phyloP scores from a whole-genome alignment of 2,888 invertebrate species.

The Volucella bombylans region DNA sequence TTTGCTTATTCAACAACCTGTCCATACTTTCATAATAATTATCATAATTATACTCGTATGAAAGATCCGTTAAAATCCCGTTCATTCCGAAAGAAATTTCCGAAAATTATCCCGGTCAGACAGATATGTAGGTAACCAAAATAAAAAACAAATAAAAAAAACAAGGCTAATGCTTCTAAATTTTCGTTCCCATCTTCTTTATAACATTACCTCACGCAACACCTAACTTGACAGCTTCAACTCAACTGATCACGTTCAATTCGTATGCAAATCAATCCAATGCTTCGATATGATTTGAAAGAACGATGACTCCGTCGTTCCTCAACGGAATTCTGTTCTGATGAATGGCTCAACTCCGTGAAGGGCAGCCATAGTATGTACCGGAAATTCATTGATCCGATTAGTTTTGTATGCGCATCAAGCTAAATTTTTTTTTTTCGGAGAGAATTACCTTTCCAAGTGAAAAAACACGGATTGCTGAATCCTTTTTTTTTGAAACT shows the following conservation, averaged over 20 bases:
- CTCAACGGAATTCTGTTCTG: slow-evolving; percentile 53
- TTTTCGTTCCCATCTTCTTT: too few species aligned
- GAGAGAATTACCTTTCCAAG: slow-evolving; percentile 14
- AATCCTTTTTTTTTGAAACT: slow-evolving; percentile 7
- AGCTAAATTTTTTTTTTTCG: slow-evolving; percentile 3
- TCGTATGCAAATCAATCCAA: slow-evolving; percentile 23
- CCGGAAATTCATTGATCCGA: slow-evolving; percentile 59
- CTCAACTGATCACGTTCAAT: background rate
- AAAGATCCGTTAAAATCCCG: too few species aligned
- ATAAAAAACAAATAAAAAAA: too few species aligned
- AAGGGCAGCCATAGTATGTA: slow-evolving; percentile 47
- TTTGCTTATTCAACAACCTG: too few species aligned
- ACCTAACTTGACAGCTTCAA: too few species aligned
- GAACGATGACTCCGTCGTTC: slow-evolving; percentile 51
- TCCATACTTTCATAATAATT: too few species aligned
- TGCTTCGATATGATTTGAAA: slow-evolving; percentile 41
- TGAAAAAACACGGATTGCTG: slow-evolving; percentile 30
- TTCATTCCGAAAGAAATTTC: too few species aligned
- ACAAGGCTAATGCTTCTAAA: too few species aligned
- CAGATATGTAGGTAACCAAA: too few species aligned
- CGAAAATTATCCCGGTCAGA: too few species aligned
- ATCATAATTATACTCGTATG: too few species aligned
- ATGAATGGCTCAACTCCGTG: slow-evolving; percentile 63
- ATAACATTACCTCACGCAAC: too few species aligned
- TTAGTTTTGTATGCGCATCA: slow-evolving; percentile 48